A percentile compares a stretch with the other conserved stretches of the same genome.
Conservation (phyloP, 1,140 invertebrate genomes). For the Littorina saxatilis region DNA sequence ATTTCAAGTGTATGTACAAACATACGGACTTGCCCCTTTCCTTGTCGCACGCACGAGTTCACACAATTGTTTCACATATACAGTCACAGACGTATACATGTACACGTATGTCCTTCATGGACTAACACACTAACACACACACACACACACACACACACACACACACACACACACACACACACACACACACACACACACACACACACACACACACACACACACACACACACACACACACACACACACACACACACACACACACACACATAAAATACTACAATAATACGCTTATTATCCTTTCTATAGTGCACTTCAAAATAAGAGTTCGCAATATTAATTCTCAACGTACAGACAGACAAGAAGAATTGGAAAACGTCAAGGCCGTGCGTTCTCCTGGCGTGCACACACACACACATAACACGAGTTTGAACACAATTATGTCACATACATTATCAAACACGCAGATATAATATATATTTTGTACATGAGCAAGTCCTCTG, state of each 20-base stretch:
- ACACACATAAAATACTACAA: background rate
- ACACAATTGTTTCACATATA: too few relatives aligned
- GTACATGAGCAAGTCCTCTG: background rate
- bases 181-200: background rate
- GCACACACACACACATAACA: too few relatives aligned
- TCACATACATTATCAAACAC: too few relatives aligned
- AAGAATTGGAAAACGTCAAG: too few relatives aligned
- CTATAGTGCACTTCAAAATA: background rate
- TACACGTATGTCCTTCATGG: too few relatives aligned
- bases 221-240: constrained; percentile 18
- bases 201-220: constrained; percentile 27
- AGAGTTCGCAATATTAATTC: too few relatives aligned
- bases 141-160: constrained; percentile 13
- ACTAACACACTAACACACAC: background rate
- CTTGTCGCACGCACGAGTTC: too few relatives aligned
- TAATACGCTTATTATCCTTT: background rate
- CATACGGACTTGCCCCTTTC: too few relatives aligned
- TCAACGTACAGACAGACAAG: too few relatives aligned
- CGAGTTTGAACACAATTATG: too few relatives aligned
- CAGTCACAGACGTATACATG: background rate
- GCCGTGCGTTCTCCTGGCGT: too few relatives aligned
- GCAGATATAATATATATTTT: background rate
- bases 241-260: constrained; percentile 12
- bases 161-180: constrained; percentile 9
- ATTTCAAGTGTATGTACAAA: too few relatives aligned